Percentiles rank a stretch among this genome's conserved stretches.
Evolutionary conservation across 2,113 vertebrate species (phyloP).

Genomic region (Cromileptes altivelis): DNA sequence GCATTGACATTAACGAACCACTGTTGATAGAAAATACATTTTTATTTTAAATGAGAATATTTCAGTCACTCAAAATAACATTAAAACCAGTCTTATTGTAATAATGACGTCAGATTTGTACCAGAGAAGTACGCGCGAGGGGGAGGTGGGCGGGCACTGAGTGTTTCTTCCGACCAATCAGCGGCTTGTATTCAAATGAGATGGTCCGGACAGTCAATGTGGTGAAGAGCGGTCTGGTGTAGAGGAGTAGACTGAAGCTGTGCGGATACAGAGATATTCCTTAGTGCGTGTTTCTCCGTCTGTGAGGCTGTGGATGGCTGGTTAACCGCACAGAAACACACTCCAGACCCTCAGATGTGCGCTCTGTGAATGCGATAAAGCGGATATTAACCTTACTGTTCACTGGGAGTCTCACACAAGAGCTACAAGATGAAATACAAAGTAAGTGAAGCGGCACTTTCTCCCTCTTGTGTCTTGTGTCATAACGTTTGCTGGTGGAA

Average conservation of each 20-base stretch:
- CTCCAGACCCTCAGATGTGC: constrained; percentile 44
- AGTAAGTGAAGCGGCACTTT: constrained; percentile 76
- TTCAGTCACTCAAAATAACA: background rate
- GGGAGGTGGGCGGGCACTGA: background rate
- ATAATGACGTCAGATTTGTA: constrained; percentile 48
- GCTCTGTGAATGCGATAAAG: constrained; percentile 39
- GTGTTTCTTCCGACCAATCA: constrained; percentile 64
- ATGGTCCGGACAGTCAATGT: background rate
- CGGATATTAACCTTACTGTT: constrained; percentile 73
- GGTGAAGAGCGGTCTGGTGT: background rate
- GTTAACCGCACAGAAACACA: constrained; percentile 41
- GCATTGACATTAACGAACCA: background rate
- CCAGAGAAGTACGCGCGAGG: background rate
- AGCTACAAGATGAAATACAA: constrained; percentile 84
- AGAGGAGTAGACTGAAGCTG: constrained; percentile 23
- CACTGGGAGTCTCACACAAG: constrained; percentile 28
- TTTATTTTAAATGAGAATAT: background rate
- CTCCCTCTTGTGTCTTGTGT: background rate
- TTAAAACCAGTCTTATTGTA: background rate
- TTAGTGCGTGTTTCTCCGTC: constrained; percentile 13
- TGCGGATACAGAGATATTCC: background rate
- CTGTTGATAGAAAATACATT: background rate
- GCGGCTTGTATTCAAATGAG: constrained; percentile 46
- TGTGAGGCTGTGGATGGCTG: constrained; percentile 59
- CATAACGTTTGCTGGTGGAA: background rate